Conservation (phyloP, 1,140 invertebrate genomes). For the Rhizoglyphus robini region DNA sequence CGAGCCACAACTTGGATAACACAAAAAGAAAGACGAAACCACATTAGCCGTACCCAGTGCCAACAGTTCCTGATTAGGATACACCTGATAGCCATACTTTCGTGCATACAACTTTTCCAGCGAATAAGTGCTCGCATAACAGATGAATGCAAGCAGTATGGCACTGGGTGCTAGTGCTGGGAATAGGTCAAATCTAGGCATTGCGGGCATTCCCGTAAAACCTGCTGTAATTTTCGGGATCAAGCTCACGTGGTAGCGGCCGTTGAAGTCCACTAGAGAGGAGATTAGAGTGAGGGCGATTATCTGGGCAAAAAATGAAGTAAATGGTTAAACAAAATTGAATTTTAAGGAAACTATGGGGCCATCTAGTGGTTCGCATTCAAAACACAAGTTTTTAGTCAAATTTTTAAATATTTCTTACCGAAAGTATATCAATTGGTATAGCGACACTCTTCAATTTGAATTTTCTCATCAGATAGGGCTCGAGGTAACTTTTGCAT, state of each 20-base stretch:
- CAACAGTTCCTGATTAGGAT: conserved; percentile 69
- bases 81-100: conserved; percentile 70
- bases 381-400: no score
- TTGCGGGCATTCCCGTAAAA: conserved; percentile 39
- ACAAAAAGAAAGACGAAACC: conserved; percentile 62
- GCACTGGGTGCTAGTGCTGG: conserved; percentile 41
- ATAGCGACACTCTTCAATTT: conserved; percentile 16
- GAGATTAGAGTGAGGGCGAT: background rate
- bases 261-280: conserved; percentile 9
- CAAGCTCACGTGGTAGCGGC: conserved; percentile 12
- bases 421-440: conserved; percentile 24
- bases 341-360: no score
- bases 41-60: conserved; percentile 23
- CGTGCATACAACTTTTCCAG: conserved; percentile 80
- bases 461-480: conserved; percentile 16
- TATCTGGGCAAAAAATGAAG: no score
- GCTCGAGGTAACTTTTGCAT: conserved; percentile 30
- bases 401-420: no score
- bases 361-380: no score
- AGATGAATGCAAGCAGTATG: conserved; percentile 49
- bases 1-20: conserved; percentile 66
- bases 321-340: no score
- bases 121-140: conserved; percentile 78
- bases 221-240: conserved; percentile 30
- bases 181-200: conserved; percentile 44